Percentiles rank a stretch among this genome's conserved stretches.
Evolutionary conservation across 2,888 invertebrate genomes (phyloP).

Genomic region (Panzeria rudis): DNA sequence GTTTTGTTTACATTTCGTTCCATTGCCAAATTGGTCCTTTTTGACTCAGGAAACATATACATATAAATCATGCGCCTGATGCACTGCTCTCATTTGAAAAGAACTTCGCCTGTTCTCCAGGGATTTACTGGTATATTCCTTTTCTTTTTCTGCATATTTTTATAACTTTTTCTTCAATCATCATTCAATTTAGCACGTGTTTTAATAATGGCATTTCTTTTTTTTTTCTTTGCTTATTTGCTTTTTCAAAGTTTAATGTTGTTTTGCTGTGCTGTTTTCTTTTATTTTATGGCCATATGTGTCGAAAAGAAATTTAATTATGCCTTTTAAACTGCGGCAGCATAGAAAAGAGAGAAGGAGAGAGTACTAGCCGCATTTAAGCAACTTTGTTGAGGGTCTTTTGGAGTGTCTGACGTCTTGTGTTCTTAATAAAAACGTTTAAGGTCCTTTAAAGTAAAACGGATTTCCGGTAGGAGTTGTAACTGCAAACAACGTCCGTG

Average conservation of each 20-base stretch:
- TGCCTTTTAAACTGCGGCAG: conserved; percentile 20
- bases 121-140: neutral
- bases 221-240: conserved; percentile 31
- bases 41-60: neutral
- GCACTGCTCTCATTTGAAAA: neutral
- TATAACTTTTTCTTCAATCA: neutral
- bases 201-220: conserved; percentile 19
- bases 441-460: conserved; percentile 76
- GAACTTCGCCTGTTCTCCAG: neutral
- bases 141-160: neutral
- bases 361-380: neutral
- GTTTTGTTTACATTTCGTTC: conserved; percentile 57
- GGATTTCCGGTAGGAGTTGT: conserved; percentile 78
- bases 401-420: neutral
- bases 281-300: conserved; percentile 60
- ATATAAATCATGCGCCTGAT: conserved; percentile 29
- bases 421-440: conserved; percentile 44
- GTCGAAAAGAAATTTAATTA: conserved; percentile 72
- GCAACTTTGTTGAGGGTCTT: neutral
- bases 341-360: neutral
- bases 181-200: conserved; percentile 59
- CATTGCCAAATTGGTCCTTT: conserved; percentile 30
- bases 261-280: conserved; percentile 16
- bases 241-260: conserved; percentile 41
- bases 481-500: conserved; percentile 54